Conservation (phyloP, 2,113 vertebrate species). For the Tinamus guttatus region DNA sequence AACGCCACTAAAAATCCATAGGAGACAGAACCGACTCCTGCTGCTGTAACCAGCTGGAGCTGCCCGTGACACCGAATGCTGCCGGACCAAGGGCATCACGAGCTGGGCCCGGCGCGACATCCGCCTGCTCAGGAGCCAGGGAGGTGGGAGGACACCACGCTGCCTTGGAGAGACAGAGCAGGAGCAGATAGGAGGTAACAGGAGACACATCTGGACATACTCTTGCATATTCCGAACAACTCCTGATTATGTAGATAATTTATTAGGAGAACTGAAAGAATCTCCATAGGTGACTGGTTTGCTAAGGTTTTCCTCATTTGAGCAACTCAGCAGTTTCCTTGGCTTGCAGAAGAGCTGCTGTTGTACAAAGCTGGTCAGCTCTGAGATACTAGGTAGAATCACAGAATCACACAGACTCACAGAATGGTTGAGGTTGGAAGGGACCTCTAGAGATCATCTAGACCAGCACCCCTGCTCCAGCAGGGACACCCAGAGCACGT, state of each 20-base stretch:
- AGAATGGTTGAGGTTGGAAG: too few species aligned
- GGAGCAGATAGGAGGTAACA: background rate
- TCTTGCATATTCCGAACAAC: background rate
- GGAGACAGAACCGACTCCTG: background rate
- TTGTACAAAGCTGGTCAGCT: background rate
- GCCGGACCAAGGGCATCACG: background rate
- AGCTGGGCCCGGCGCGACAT: background rate
- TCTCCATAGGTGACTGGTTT: background rate
- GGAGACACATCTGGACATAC: background rate
- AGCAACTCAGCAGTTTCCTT: background rate
- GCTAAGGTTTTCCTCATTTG: background rate
- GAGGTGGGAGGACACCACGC: rapidly evolving
- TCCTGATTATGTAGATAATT: background rate
- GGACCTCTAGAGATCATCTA: too few species aligned
- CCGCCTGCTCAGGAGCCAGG: background rate
- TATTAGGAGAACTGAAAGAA: background rate
- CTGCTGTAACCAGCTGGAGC: background rate
- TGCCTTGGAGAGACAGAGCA: background rate
- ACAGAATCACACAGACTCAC: too few species aligned
- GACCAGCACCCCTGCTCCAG: too few species aligned
- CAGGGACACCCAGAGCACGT: too few species aligned
- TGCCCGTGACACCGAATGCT: background rate
- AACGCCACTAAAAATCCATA: background rate
- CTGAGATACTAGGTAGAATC: background rate
- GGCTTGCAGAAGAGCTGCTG: background rate